Conservation (phyloP, 2,888 invertebrate genomes). For the Oscheius sp. region DNA sequence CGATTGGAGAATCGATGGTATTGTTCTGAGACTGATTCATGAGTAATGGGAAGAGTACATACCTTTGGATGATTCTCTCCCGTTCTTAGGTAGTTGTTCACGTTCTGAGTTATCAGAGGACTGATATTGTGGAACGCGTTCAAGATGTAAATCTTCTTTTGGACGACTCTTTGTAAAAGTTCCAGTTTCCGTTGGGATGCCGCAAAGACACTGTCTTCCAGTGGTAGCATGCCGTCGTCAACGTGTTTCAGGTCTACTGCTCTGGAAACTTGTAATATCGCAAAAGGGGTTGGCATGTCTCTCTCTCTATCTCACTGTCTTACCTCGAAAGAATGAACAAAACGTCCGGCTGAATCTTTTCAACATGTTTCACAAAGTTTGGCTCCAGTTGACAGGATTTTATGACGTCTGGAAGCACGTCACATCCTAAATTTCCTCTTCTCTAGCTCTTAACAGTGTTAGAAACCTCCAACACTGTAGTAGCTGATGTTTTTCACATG, state of each 20-base stretch:
- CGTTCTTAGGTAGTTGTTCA: conserved; percentile 4
- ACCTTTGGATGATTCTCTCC: neutral
- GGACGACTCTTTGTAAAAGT: neutral
- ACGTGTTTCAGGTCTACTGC: conserved; percentile 10
- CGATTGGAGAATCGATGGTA: conserved; percentile 13
- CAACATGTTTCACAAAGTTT: conserved; percentile 1
- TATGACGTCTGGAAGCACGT: conserved; percentile 9
- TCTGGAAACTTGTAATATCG: neutral
- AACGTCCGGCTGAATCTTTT: conserved; percentile 20
- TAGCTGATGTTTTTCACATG: neutral
- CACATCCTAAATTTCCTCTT: neutral
- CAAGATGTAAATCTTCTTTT: conserved; percentile 19
- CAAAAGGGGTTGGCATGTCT: neutral
- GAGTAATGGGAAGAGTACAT: neutral
- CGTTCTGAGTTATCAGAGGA: conserved; percentile 3
- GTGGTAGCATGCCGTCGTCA: conserved; percentile 26
- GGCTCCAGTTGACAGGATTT: conserved; percentile 4
- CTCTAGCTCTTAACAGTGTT: neutral
- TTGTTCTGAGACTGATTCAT: neutral
- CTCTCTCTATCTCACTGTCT: neutral
- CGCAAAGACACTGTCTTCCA: conserved; percentile 26
- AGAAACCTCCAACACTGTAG: conserved; percentile 11
- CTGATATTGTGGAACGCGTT: conserved; percentile 12
- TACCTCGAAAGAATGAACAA: conserved; percentile 7
- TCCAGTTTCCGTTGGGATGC: neutral